phyloP scores from a whole-genome alignment of 1,140 invertebrate genomes.

The Drosophila kepulauana region DNA sequence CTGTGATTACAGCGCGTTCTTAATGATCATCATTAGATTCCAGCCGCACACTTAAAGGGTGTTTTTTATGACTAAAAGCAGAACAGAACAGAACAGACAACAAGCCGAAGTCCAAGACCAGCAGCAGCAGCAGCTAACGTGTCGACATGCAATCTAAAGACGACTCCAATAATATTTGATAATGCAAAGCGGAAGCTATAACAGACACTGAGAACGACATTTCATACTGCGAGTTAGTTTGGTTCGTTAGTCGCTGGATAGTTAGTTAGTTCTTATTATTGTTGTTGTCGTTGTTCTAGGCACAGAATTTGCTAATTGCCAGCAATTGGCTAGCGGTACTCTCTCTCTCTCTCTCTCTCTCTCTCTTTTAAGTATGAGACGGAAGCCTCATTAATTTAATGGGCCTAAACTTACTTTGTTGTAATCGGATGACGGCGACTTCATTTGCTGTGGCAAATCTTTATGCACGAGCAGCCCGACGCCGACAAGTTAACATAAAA shows the following conservation, averaged over 20 bases:
- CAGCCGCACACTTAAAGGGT: constrained; percentile 64
- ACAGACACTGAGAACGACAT: constrained; percentile 55
- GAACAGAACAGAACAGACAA: background rate
- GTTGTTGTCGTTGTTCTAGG: constrained; percentile 15
- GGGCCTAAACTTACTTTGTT: constrained; percentile 1
- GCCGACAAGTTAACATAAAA: background rate
- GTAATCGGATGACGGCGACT: background rate
- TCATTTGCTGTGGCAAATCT: constrained; percentile 14
- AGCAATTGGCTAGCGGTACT: constrained; percentile 60
- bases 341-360: too few species aligned
- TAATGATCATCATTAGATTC: constrained; percentile 81
- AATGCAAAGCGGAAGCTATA: constrained; percentile 81
- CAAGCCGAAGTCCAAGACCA: background rate
- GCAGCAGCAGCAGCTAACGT: constrained; percentile 52
- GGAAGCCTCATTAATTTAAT: constrained; percentile 56
- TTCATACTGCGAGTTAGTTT: constrained; percentile 40
- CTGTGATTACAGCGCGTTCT: constrained; percentile 67
- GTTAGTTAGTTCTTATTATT: constrained; percentile 32
- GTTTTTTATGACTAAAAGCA: constrained; percentile 38
- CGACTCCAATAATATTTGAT: constrained; percentile 78
- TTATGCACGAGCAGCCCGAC: background rate
- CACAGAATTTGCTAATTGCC: constrained; percentile 76
- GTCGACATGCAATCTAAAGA: constrained; percentile 71
- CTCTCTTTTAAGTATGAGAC: background rate
- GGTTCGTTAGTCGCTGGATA: constrained; percentile 35